Evolutionary conservation across 2,888 invertebrate genomes (phyloP).

Genomic region (Germaria angustata): DNA sequence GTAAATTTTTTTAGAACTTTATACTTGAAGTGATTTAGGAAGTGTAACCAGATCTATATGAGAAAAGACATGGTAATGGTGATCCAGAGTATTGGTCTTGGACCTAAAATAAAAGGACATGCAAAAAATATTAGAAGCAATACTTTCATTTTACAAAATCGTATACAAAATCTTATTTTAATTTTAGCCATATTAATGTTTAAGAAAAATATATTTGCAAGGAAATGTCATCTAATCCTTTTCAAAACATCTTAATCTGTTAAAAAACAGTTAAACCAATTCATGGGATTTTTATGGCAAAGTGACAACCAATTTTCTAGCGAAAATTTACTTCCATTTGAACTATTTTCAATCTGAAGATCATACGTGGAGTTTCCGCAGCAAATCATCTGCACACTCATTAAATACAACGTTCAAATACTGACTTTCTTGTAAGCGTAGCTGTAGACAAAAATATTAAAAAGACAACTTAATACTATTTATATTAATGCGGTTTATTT

Average conservation of each 20-base stretch:
- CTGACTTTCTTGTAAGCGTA: background rate
- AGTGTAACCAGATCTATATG: too few relatives aligned
- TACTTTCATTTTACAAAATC: too few relatives aligned
- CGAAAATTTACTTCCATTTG: background rate
- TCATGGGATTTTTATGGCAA: background rate
- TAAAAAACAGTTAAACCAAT: background rate
- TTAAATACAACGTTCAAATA: slow-evolving; percentile 14
- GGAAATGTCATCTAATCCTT: slow-evolving; percentile 40
- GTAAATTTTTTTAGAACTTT: too few relatives aligned
- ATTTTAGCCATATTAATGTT: too few relatives aligned
- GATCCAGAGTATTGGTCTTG: too few relatives aligned
- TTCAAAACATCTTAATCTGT: background rate
- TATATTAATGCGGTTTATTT: slow-evolving; percentile 17
- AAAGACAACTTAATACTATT: slow-evolving; percentile 48
- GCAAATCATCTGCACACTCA: background rate
- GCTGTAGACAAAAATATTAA: slow-evolving; percentile 53
- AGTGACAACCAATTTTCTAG: background rate
- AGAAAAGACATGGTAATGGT: too few relatives aligned
- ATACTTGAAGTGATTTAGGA: too few relatives aligned
- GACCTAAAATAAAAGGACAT: too few relatives aligned
- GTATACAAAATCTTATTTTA: too few relatives aligned
- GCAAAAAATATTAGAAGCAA: too few relatives aligned
- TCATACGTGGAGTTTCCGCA: background rate
- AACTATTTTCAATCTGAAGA: background rate
- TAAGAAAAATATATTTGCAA: too few relatives aligned